These are phyloP conservation scores for Muscicapa striata DNA, from an alignment of 2,797 vertebrate species.

Conservation along the genomic window DNA sequence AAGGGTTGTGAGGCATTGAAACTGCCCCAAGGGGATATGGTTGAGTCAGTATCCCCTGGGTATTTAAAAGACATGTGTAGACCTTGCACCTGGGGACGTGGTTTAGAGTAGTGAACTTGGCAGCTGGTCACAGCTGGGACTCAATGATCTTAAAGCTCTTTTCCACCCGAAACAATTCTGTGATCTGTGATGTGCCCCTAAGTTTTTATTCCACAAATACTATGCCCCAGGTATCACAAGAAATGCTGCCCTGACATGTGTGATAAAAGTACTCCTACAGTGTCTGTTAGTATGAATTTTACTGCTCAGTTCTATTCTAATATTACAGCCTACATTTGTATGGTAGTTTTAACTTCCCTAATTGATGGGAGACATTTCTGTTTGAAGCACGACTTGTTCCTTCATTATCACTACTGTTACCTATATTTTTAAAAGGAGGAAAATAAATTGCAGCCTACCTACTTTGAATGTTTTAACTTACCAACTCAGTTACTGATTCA, in stretches of 20 bases:
- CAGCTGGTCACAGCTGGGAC: background rate
- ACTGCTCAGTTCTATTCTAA: background rate
- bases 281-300: background rate
- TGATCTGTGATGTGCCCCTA: background rate
- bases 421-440: background rate
- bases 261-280: background rate
- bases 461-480: background rate
- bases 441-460: background rate
- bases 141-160: background rate
- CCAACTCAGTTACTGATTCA: background rate
- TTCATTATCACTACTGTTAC: background rate
- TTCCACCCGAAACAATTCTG: background rate
- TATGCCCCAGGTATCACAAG: background rate
- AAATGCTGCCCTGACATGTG: background rate
- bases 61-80: rapidly evolving
- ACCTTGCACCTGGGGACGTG: rapidly evolving
- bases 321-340: background rate
- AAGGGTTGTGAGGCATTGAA: background rate
- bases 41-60: background rate
- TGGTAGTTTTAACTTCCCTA: background rate
- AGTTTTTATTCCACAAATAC: background rate
- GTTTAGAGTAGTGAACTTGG: background rate
- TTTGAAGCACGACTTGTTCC: background rate
- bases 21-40: background rate
- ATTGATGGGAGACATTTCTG: background rate